These are phyloP conservation scores for Torymus tubicola DNA, from an alignment of 2,888 invertebrate species.

Conservation along the genomic window DNA sequence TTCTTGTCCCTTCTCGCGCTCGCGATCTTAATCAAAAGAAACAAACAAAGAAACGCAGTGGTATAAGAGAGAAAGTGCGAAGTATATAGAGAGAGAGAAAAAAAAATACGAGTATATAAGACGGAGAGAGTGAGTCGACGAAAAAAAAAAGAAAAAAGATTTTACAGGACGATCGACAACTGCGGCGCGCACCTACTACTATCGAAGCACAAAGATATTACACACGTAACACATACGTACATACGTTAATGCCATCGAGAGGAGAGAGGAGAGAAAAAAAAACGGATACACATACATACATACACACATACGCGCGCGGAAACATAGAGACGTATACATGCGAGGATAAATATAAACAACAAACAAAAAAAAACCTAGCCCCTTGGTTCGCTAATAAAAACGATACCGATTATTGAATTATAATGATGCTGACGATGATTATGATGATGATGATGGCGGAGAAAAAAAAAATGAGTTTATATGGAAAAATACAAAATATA, in stretches of 20 bases:
- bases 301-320: background rate
- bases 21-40: constrained; percentile 53
- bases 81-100: constrained; percentile 6
- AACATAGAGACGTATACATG: constrained; percentile 10
- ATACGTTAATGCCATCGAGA: constrained; percentile 17
- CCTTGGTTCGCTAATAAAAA: constrained; percentile 61
- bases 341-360: constrained; percentile 44
- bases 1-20: constrained; percentile 54
- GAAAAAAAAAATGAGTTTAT: constrained; percentile 68
- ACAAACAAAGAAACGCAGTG: constrained; percentile 22
- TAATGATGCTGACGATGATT: constrained; percentile 24
- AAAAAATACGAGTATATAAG: constrained; percentile 18
- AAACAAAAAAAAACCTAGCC: constrained; percentile 66
- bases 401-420: constrained; percentile 34
- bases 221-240: background rate
- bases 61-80: constrained; percentile 23
- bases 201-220: constrained; percentile 27
- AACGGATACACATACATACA: no score
- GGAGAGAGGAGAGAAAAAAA: background rate
- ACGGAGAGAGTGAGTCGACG: background rate
- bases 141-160: constrained; percentile 18
- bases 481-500: constrained; percentile 69
- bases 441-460: background rate
- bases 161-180: constrained; percentile 24
- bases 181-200: constrained; percentile 15